Percentiles rank a stretch among this genome's conserved stretches.
phyloP scores from a whole-genome alignment of 1,140 invertebrate species.

The Antheraea pernyi region DNA sequence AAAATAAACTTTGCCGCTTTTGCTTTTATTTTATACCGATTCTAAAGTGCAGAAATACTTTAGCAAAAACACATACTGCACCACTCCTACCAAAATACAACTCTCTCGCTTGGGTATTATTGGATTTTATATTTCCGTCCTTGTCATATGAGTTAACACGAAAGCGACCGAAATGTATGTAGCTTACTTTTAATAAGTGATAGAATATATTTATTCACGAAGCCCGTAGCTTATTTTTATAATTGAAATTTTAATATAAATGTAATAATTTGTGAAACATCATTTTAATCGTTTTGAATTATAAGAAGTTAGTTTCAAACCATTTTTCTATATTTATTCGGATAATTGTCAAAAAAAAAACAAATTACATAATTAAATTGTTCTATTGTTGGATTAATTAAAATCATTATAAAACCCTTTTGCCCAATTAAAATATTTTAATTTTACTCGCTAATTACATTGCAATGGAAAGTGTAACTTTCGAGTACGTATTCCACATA shows the following conservation, averaged over 20 bases:
- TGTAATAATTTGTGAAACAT: too few relatives aligned
- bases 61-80: conserved; percentile 73
- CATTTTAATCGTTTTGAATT: too few relatives aligned
- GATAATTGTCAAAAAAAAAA: not conserved
- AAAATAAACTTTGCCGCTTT: not conserved
- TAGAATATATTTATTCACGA: too few relatives aligned
- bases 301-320: not conserved
- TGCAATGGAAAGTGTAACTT: not conserved
- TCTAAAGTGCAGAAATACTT: conserved; percentile 53
- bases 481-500: not conserved
- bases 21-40: conserved; percentile 34
- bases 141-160: conserved; percentile 27
- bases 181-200: too few relatives aligned
- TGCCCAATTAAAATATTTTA: not conserved
- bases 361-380: not conserved
- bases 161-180: not conserved
- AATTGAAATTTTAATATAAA: too few relatives aligned
- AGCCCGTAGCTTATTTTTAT: too few relatives aligned
- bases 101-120: conserved; percentile 34
- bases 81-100: conserved; percentile 52
- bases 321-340: not conserved
- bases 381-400: not conserved
- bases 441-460: not conserved
- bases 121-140: conserved; percentile 21
- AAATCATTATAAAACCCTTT: not conserved